Base-by-base conservation (phyloP, 2,888 invertebrate species). In the Cremastinae sp. region DNA sequence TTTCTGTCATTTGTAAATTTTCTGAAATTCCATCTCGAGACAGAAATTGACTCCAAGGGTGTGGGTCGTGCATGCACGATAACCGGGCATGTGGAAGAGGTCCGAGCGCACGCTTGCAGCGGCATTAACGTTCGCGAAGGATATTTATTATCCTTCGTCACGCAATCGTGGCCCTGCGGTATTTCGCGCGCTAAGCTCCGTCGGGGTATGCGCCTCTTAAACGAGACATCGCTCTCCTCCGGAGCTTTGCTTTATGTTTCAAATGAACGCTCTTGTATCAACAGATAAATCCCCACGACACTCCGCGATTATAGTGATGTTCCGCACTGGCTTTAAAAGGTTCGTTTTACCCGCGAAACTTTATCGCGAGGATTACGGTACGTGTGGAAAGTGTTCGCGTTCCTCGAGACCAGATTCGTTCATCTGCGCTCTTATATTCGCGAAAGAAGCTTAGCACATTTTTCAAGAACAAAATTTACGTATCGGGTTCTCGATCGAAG, bases 71-170 rank as follows among this genome's bases (percentile, higher is more conserved):
- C 16, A 62, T n/a, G 56, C 61, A 41, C 71, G 65, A 53, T 65
- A 70, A 59, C 53, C 51, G 35, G 65, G 62, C 45, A 66, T n/a
- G n/a, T n/a, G n/a, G 53, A 58, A 68, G 66, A n/a, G n/a, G n/a
- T n/a, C 74, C 64, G 66, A 61, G 75, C 66, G 58, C 47, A 72
- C 70, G 68, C 64, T 65, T 78, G 53, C 76, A 72, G 68, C 68
- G 70, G 75, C 77, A 79, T 79, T 79, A 70, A 72, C 66, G 75
- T 79, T 71, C 75, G 39, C 64, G 65, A 68, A 76, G 66, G 74
- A 79, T 81, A 83, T 84, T 83, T 81, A 80, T 81, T 83, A 82
- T 78, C 77, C 76, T 62, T 73, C 81, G 80, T 84, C 83, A 83
- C 83, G 82, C 81, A 78, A 82, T 83, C 80, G 75, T 74, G 61